phyloP scores from a whole-genome alignment of 1,140 invertebrate genomes.

The Potamilus streckersoni region DNA sequence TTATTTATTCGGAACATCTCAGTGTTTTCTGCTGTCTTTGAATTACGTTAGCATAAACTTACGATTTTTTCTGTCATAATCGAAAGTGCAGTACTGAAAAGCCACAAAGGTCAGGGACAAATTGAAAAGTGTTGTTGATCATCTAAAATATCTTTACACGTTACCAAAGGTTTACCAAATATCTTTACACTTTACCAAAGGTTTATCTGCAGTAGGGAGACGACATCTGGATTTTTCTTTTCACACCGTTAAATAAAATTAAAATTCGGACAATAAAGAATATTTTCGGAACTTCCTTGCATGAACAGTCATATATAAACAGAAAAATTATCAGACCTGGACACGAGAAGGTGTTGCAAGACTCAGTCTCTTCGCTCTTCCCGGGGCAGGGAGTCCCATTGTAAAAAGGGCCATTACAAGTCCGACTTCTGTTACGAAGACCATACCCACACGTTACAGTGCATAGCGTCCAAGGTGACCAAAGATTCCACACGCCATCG shows the following conservation, averaged over 20 bases:
- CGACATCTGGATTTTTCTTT: not conserved
- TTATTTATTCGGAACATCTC: not conserved
- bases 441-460: conserved; percentile 54
- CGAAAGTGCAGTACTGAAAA: too few relatives aligned
- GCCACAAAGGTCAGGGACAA: too few relatives aligned
- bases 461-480: conserved; percentile 41
- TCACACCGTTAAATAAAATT: not conserved
- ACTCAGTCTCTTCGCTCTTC: conserved; percentile 21
- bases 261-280: not conserved
- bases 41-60: too few relatives aligned
- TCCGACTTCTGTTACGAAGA: conserved; percentile 33
- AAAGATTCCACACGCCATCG: conserved; percentile 44
- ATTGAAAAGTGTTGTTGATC: too few relatives aligned
- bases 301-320: not conserved
- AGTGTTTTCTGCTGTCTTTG: too few relatives aligned
- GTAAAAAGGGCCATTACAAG: conserved; percentile 42
- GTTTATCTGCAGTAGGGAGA: not conserved
- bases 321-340: conserved; percentile 35
- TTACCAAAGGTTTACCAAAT: not conserved
- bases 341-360: conserved; percentile 47
- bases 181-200: not conserved
- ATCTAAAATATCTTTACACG: too few relatives aligned
- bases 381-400: conserved; percentile 54
- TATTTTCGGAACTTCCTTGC: not conserved
- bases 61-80: too few relatives aligned